Base-by-base conservation (phyloP, 2,113 vertebrate species). In the Plectropomus leopardus region DNA sequence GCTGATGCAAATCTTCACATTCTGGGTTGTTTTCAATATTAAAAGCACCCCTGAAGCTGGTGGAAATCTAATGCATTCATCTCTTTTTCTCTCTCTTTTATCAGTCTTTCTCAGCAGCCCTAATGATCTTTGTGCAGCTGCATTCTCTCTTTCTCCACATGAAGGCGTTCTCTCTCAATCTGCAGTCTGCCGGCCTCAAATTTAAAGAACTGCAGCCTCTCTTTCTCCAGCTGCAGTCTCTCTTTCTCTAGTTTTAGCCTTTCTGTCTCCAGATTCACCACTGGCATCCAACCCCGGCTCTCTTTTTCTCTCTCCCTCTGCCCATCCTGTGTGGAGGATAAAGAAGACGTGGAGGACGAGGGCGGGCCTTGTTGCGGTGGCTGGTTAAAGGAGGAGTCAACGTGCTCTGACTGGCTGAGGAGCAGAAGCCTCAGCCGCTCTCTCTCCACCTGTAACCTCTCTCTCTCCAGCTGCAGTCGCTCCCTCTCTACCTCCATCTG, bases 61-160 rank as follows among this genome's bases (percentile, higher is more conserved):
- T 68, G 13, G 36, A 61, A 30, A 55, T 57, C 1, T 0, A 1
- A 30, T 36, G 30, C 45, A 53, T 63, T 45, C 4, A 7, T 17
- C 15, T 15, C 40, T 34, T 50, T 32, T 34, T 36, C 26, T n/a
- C 0, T 16, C 17, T 7, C 28, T 8, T 16, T 61, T 26, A 28
- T 70, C 17, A n/a, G 4, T 71, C 47, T 55, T 23, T 64, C 45
- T 68, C 65, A 86, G 74, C 68, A 71, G 26, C 72, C 24, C 77
- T 86, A 77, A 69, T 93, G 89, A 42, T 97, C 96, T 78, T 96
- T 96, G 88, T 98, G 97, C 91, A 99, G 95, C 66, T 96, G 93
- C 90, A 98, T 95, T 71, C 97, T 96, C 80, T 99, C 97, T 75
- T 97, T 97, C 88, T 99, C 97, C 82, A 98, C 96, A 85, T 97